These are phyloP conservation scores for Acridotheres tristis DNA, from an alignment of 2,797 vertebrate genomes.

Conservation along the genomic window DNA sequence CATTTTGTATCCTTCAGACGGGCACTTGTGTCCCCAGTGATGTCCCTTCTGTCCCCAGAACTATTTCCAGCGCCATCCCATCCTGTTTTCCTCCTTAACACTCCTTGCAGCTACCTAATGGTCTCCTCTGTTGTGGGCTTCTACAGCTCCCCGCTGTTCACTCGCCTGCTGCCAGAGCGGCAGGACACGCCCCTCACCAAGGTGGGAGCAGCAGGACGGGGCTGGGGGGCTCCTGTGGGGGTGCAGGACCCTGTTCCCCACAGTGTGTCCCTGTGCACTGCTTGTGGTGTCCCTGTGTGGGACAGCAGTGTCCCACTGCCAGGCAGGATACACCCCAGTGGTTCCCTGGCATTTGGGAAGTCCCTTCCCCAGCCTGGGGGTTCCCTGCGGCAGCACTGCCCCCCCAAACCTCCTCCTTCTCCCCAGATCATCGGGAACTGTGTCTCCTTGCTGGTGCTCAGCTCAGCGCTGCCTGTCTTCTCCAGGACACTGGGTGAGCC, in stretches of 20 bases:
- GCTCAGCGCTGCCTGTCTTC: constrained; percentile 95
- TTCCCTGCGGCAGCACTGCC: background rate
- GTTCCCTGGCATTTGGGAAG: background rate
- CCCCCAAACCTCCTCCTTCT: background rate
- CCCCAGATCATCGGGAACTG: constrained; percentile 95
- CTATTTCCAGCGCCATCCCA: fast-evolving
- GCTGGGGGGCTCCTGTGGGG: background rate
- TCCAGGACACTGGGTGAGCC: constrained; percentile 92
- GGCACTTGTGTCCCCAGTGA: fast-evolving
- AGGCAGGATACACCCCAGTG: background rate
- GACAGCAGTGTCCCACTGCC: too few species aligned
- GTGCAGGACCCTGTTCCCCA: background rate
- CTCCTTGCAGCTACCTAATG: constrained; percentile 88
- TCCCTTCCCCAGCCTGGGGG: background rate
- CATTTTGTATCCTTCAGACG: constrained; percentile 91
- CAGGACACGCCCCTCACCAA: constrained; percentile 93
- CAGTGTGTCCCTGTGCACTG: background rate
- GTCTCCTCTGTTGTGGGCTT: constrained; percentile 94
- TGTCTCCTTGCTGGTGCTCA: constrained; percentile 92
- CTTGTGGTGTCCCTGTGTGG: fast-evolving
- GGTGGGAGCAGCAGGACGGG: constrained; percentile 65
- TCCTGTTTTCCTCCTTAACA: constrained; percentile 62
- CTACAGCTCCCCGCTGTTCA: constrained; percentile 94
- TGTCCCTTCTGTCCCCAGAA: background rate
- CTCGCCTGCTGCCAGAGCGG: constrained; percentile 82